Evolutionary conservation across 2,113 vertebrate species (phyloP).

Genomic region (Rynchops niger): DNA sequence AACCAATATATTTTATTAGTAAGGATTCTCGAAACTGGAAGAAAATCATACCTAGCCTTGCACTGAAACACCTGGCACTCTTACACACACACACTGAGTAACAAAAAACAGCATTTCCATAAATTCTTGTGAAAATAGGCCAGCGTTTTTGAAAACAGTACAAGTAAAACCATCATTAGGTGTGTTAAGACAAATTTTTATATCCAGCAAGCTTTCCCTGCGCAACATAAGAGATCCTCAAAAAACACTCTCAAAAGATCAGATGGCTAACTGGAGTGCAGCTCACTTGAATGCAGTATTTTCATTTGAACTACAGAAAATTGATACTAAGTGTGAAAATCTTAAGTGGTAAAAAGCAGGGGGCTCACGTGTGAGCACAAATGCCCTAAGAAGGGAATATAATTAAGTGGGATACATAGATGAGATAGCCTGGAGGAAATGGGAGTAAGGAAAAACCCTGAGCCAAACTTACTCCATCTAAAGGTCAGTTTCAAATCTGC

Average conservation of each 20-base stretch:
- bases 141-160: neutral
- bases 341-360: neutral
- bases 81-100: rapidly evolving
- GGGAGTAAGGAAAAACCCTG: neutral
- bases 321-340: neutral
- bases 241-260: neutral
- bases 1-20: neutral
- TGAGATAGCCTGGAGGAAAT: neutral
- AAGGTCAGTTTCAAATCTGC: neutral
- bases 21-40: neutral
- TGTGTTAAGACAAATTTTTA: neutral
- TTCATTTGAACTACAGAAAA: neutral
- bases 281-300: neutral
- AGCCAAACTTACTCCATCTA: neutral
- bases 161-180: rapidly evolving
- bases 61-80: neutral
- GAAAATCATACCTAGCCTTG: neutral
- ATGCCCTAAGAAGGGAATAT: neutral
- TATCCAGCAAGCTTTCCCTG: neutral
- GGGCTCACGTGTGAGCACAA: neutral
- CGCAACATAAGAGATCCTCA: neutral
- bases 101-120: neutral
- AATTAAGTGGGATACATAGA: neutral
- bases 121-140: neutral
- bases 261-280: rapidly evolving